Percentiles rank a stretch among this genome's conserved stretches.
Conservation (phyloP, 2,888 invertebrate species). For the Ectemnius cavifrons region DNA sequence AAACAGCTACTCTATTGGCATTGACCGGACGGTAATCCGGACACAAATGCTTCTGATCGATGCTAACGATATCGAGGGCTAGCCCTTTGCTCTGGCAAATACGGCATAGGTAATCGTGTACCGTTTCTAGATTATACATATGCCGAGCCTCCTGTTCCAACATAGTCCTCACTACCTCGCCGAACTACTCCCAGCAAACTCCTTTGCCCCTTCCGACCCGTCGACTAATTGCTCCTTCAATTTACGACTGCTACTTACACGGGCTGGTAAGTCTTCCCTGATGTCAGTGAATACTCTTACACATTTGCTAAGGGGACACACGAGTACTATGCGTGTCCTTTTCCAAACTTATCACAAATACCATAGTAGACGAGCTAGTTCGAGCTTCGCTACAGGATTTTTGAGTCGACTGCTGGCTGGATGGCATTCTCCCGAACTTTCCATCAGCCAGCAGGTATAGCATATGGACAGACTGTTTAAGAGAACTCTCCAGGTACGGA, state of each 20-base stretch:
- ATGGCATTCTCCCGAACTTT: too few relatives aligned
- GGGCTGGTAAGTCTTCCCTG: neutral
- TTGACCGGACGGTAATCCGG: slow-evolving; percentile 23
- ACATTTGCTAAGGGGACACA: too few relatives aligned
- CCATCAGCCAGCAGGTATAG: too few relatives aligned
- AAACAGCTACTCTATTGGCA: slow-evolving; percentile 22
- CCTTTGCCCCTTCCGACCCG: slow-evolving; percentile 13
- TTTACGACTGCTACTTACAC: slow-evolving; percentile 20
- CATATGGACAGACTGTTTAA: too few relatives aligned
- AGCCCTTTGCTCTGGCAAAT: slow-evolving; percentile 20
- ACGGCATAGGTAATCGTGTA: slow-evolving; percentile 16
- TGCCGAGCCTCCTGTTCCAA: slow-evolving; percentile 21
- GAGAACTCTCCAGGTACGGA: neutral
- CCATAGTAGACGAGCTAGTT: neutral
- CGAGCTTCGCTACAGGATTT: slow-evolving; percentile 22
- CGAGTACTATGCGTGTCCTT: too few relatives aligned
- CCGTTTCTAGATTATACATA: slow-evolving; percentile 40
- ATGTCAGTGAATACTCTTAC: slow-evolving; percentile 7
- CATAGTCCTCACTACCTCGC: neutral
- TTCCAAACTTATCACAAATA: too few relatives aligned
- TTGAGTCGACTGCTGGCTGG: too few relatives aligned
- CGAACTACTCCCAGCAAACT: slow-evolving; percentile 1
- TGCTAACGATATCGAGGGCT: slow-evolving; percentile 40
- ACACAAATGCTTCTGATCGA: slow-evolving; percentile 32
- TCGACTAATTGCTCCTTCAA: slow-evolving; percentile 34